A percentile compares a stretch with the other conserved stretches of the same genome.
Evolutionary conservation across 2,888 invertebrate genomes (phyloP).

Genomic region (Cremastinae sp.): DNA sequence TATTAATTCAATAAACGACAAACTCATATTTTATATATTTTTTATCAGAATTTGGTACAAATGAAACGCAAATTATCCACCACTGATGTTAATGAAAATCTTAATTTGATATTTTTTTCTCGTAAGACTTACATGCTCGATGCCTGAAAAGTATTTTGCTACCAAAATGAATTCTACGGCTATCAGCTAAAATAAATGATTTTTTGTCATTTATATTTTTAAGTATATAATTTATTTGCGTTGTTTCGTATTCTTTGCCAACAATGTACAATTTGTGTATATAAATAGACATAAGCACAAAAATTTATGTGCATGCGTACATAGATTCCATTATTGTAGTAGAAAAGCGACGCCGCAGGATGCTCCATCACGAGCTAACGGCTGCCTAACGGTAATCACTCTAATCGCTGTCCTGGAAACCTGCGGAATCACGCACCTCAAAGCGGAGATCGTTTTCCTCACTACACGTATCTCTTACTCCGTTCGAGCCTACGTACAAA

Average conservation of each 20-base stretch:
- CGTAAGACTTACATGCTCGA: too few relatives aligned
- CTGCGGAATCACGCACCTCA: conserved; percentile 60
- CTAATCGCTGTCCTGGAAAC: conserved; percentile 71
- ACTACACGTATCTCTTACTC: conserved; percentile 3
- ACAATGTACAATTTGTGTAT: not conserved
- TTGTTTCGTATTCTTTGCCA: not conserved
- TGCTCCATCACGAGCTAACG: conserved; percentile 59
- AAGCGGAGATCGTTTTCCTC: conserved; percentile 35
- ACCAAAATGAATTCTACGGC: too few relatives aligned
- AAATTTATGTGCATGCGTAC: conserved; percentile 7
- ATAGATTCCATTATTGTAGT: conserved; percentile 39
- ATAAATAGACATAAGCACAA: not conserved
- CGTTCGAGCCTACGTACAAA: conserved; percentile 21
- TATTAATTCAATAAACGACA: too few relatives aligned
- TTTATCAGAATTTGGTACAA: too few relatives aligned
- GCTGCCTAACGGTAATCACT: conserved; percentile 67
- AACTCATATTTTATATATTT: too few relatives aligned
- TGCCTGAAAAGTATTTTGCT: too few relatives aligned
- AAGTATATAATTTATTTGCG: too few relatives aligned
- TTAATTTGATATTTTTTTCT: too few relatives aligned
- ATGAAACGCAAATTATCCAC: too few relatives aligned
- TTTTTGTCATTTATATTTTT: too few relatives aligned
- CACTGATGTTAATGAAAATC: too few relatives aligned
- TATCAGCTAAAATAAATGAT: too few relatives aligned
- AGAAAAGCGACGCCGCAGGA: conserved; percentile 43